Evolutionary conservation across 1,140 invertebrate species (phyloP).

Genomic region (Saccostrea glomerata): DNA sequence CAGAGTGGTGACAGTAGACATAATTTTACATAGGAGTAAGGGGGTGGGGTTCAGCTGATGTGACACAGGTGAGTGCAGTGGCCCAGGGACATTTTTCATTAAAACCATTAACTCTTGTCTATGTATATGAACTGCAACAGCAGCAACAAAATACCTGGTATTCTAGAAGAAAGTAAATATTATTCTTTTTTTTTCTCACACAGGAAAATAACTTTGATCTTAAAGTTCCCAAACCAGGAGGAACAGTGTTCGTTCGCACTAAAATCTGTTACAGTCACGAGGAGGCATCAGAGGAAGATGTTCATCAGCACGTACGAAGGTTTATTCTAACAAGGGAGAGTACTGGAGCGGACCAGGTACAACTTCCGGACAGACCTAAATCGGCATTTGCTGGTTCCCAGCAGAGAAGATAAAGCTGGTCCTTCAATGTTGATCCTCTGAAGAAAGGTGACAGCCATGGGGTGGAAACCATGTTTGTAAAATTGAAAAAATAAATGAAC

Average conservation of each 20-base stretch:
- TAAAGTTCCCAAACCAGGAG: conserved; percentile 68
- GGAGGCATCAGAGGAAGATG: conserved; percentile 37
- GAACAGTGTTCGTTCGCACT: conserved; percentile 66
- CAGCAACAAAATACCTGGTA: too few relatives aligned
- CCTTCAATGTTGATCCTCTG: not conserved
- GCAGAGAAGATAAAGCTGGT: not conserved
- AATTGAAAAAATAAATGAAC: too few relatives aligned
- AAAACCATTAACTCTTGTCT: too few relatives aligned
- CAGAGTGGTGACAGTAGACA: too few relatives aligned
- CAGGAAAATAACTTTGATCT: conserved; percentile 51
- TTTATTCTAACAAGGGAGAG: conserved; percentile 64
- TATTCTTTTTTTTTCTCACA: conserved; percentile 2
- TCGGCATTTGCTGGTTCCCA: conserved; percentile 33
- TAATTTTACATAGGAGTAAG: too few relatives aligned
- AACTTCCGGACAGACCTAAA: conserved; percentile 42
- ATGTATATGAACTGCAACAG: too few relatives aligned
- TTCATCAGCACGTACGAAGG: conserved; percentile 67
- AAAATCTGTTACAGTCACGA: conserved; percentile 59
- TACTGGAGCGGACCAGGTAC: not conserved
- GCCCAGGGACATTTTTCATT: too few relatives aligned
- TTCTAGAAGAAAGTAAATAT: not conserved
- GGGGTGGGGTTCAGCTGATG: too few relatives aligned
- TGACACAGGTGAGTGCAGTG: too few relatives aligned
- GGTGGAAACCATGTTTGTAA: too few relatives aligned
- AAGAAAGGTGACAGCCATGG: too few relatives aligned